These are phyloP conservation scores for Hydraecia micacea DNA, from an alignment of 2,888 invertebrate genomes.

Conservation along the genomic window DNA sequence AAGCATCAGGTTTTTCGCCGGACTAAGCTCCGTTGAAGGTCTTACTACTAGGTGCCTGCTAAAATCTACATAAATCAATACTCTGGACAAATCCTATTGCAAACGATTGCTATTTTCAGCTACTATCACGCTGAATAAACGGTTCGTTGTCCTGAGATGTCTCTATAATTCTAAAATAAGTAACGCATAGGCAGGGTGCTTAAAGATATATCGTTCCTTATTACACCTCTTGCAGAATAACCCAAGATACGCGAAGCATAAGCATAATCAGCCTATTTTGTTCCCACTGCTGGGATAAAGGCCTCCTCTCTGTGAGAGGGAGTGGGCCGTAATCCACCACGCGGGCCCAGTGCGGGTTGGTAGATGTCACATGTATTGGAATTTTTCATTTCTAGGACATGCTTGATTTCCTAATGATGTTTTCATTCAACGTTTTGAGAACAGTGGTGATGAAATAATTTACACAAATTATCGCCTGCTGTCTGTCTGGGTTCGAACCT, in stretches of 20 bases:
- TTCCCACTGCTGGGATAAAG: no score
- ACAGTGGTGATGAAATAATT: no score
- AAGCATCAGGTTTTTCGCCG: neutral
- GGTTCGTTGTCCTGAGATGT: slow-evolving; percentile 5
- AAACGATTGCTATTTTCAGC: neutral
- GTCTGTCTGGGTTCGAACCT: no score
- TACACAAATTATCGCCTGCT: no score
- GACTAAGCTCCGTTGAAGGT: neutral
- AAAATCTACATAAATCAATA: slow-evolving; percentile 12
- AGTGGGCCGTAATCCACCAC: no score
- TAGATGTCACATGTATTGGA: no score
- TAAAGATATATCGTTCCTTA: neutral
- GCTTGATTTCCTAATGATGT: no score
- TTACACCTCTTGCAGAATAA: neutral
- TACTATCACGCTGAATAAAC: neutral
- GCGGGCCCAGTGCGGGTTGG: no score
- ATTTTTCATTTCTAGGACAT: no score
- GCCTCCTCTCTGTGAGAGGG: no score
- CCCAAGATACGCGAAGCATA: neutral
- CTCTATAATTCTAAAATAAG: neutral
- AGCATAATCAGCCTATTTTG: no score
- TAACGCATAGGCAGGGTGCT: neutral
- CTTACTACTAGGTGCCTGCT: neutral
- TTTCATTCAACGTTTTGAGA: no score
- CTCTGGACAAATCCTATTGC: neutral